These are phyloP conservation scores for Lophius piscatorius DNA, from an alignment of 2,113 vertebrate genomes.

Conservation along the genomic window DNA sequence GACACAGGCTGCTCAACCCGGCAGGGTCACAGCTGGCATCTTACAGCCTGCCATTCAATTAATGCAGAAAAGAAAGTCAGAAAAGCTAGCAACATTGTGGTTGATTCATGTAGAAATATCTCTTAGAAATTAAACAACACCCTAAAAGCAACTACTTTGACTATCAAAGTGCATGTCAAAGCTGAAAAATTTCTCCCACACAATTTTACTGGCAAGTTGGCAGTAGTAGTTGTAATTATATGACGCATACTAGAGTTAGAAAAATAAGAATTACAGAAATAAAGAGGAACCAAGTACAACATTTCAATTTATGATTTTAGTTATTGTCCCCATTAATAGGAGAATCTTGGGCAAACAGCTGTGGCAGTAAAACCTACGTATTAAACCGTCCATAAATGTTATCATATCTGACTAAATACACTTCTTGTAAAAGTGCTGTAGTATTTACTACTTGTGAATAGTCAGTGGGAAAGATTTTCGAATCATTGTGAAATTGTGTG, in stretches of 20 bases:
- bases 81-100: too few species aligned
- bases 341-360: not conserved
- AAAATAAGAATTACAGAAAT: not conserved
- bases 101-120: too few species aligned
- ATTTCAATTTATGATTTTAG: not conserved
- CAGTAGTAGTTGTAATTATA: too few species aligned
- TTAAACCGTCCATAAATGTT: not conserved
- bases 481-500: not conserved
- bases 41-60: slow-evolving; percentile 36
- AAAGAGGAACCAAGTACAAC: not conserved
- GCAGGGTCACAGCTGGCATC: slow-evolving; percentile 39
- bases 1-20: slow-evolving; percentile 30
- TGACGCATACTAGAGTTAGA: not conserved
- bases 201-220: too few species aligned
- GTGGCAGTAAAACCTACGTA: not conserved
- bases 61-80: not conserved
- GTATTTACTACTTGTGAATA: not conserved
- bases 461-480: not conserved
- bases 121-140: too few species aligned
- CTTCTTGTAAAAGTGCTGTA: not conserved
- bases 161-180: too few species aligned
- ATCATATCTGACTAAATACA: not conserved
- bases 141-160: too few species aligned
- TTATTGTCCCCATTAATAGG: not conserved
- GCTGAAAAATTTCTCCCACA: too few species aligned